Base-by-base conservation (phyloP, 2,888 invertebrate species). In the Trypoxylon attenuatum region DNA sequence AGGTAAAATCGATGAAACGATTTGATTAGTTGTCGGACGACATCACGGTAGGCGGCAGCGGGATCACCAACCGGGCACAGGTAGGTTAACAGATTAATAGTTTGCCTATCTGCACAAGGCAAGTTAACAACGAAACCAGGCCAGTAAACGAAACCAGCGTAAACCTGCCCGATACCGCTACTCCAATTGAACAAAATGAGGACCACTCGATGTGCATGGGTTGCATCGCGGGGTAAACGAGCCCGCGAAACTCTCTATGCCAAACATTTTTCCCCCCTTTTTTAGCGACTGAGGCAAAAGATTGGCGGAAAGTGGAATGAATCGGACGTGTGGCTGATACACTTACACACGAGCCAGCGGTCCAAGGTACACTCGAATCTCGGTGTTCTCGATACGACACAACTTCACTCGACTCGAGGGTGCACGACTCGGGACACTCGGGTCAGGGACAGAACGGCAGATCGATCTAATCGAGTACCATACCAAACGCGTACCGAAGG, bases 71-170 rank as follows among this genome's bases (percentile, higher is more conserved):
- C 55, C 54, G 65, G 58, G 47, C 56, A 65, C 65, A 73, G 72
- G 73, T 72, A 72, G 72, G 72, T 73, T 72, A 72, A 72, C 72
- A 72, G 72, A 72, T 72, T 72, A 72, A 72, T 71, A 72, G 73
- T 72, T 73, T 69, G 67, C 65, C 58, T 69, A 75, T 75, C 80
- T 78, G 76, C 70, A 69, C 75, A n/a, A n/a, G 81, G 76, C 73
- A 67, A 76, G 76, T 79, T 75, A 77, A 75, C 79, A 79, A 80
- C 72, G 79, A 73, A 81, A 81, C 81, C 80, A 80, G 81, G 81
- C 79, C 82, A 33, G 8, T 13, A 10, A 33, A n/a, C 27, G 8
- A 27, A n/a, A 27, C 33, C 33, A 81, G 74, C 76, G 69, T 76
- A 65, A 65, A 57, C 53, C 58, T 65, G 50, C 58, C 49, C 65